These are phyloP conservation scores for Atta texana DNA, from an alignment of 1,140 invertebrate species.

Conservation along the genomic window DNA sequence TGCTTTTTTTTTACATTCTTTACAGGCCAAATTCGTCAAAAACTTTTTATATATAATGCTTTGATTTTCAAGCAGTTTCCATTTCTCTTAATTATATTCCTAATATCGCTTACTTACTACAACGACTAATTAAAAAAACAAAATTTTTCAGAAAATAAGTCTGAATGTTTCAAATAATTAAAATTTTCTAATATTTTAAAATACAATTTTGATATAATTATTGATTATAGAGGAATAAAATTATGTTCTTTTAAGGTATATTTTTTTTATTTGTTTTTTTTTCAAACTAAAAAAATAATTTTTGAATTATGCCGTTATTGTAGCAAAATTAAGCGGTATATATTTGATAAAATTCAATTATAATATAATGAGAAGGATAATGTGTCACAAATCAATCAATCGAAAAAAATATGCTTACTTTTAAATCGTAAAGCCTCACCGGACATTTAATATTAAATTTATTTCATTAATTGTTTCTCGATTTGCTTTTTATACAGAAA, in stretches of 20 bases:
- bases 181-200: too few species aligned
- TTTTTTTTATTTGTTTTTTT: too few species aligned
- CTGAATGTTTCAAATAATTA: too few species aligned
- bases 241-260: too few species aligned
- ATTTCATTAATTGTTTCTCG: neutral
- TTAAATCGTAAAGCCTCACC: constrained; percentile 9
- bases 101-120: neutral
- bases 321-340: neutral
- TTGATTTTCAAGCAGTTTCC: constrained; percentile 17
- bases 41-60: neutral
- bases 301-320: too few species aligned
- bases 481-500: constrained; percentile 1
- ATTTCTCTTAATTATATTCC: neutral
- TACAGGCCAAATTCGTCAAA: constrained; percentile 2
- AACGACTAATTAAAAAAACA: too few species aligned
- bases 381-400: neutral
- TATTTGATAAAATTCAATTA: constrained; percentile 18
- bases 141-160: too few species aligned
- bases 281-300: too few species aligned
- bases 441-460: constrained; percentile 20
- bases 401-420: constrained; percentile 14
- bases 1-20: neutral
- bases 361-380: constrained; percentile 5
- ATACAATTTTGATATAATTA: too few species aligned
- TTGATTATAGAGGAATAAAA: too few species aligned